Base-by-base conservation (phyloP, 1,140 invertebrate genomes). In the Meloidogyne chitwoodi region DNA sequence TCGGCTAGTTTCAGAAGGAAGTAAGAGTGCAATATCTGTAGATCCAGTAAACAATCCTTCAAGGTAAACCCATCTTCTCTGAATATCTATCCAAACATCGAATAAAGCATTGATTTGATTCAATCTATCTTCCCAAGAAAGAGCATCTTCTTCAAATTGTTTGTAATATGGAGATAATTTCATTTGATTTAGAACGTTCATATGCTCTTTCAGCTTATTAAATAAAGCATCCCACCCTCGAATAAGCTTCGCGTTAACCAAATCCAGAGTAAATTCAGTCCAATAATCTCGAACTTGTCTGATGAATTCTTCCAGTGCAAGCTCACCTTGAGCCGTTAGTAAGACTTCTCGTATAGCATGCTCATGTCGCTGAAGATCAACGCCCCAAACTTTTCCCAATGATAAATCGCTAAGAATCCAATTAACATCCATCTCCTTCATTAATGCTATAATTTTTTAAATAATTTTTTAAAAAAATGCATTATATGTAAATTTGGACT, bases 61-160 rank as follows among this genome's bases (percentile, higher is more conserved):
- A 27, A 99, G 89, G 88, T 99, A 99, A 0, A 99, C 96, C 97
- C 97, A 99, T 74, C 96, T 91, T 75, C 96, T 91, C 88, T 99
- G 97, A 0, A 99, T 96, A 89, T 99, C 97, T 87, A 99, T 99
- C 97, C 97, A 99, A 0, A 99, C 95, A 88, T 99, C 97, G 88
- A 99, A 99, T 16, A 99, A 98, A 96, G 75, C 29, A 65, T 79
- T 80, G n/a, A 77, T 98, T 38, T 95, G 90, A 87, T 99, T 99
- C 75, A 99, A 89, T 88, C 98, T 98, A 85, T 99, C 97, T 88
- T 99, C 97, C 97, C 97, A 99, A 0, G n/a, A n/a, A n/a, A n/a
- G n/a, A n/a, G n/a, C n/a, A n/a, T n/a, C n/a, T n/a, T n/a, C n/a
- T n/a, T n/a, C 96, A 89, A 99, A 99, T 71, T 98, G 91, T 90